Conservation (phyloP, 2,888 invertebrate species). For the Xestia xanthographa region DNA sequence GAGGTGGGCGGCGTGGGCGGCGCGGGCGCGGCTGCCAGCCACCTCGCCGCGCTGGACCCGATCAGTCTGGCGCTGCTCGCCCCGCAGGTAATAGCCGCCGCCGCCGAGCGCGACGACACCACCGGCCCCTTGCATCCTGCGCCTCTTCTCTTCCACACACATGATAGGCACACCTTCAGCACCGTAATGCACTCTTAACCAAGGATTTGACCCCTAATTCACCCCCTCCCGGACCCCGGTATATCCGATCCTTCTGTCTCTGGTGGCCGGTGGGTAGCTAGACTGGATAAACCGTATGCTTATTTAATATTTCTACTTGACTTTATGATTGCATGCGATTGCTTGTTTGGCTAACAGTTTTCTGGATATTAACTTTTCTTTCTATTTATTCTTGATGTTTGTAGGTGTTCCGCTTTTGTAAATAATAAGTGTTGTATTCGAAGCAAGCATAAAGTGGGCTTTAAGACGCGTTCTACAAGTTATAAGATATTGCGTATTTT, state of each 20-base stretch:
- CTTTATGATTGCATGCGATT: slow-evolving; percentile 80
- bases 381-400: slow-evolving; percentile 42
- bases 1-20: slow-evolving; percentile 91
- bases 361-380: slow-evolving; percentile 41
- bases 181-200: slow-evolving; percentile 53
- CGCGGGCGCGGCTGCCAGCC: slow-evolving; percentile 89
- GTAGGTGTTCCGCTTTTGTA: slow-evolving; percentile 64
- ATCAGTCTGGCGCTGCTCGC: slow-evolving; percentile 90
- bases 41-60: slow-evolving; percentile 90
- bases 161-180: slow-evolving; percentile 57
- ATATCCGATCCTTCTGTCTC: slow-evolving; percentile 72
- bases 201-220: slow-evolving; percentile 51
- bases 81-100: slow-evolving; percentile 86
- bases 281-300: slow-evolving; percentile 84
- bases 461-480: slow-evolving; percentile 36
- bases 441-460: slow-evolving; percentile 59
- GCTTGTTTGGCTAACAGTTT: slow-evolving; percentile 83
- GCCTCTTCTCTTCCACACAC: slow-evolving; percentile 50
- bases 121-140: slow-evolving; percentile 71
- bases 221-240: slow-evolving; percentile 61
- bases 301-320: slow-evolving; percentile 80
- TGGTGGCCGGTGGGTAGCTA: slow-evolving; percentile 87
- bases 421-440: slow-evolving; percentile 47
- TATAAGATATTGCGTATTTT: slow-evolving; percentile 42
- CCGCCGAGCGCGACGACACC: slow-evolving; percentile 75